A percentile compares a stretch with the other conserved stretches of the same genome.
Evolutionary conservation across 2,113 vertebrate genomes (phyloP).

Genomic region (Dasyprocta punctata): DNA sequence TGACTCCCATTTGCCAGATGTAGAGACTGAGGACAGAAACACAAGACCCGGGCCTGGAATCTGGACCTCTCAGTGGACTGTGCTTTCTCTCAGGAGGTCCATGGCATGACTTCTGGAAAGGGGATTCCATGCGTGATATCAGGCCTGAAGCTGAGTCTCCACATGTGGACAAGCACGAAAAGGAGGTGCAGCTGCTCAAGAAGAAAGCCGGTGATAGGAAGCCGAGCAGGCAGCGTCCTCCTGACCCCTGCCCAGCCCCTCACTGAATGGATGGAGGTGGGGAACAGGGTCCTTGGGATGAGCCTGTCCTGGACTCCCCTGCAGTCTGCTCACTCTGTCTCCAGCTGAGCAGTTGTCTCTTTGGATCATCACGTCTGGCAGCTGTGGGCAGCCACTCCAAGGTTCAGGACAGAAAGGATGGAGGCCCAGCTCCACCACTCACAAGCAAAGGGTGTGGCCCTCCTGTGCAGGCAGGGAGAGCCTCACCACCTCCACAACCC

Average conservation of each 20-base stretch:
- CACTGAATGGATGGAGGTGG: neutral
- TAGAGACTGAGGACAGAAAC: neutral
- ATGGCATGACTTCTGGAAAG: neutral
- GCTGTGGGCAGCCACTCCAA: neutral
- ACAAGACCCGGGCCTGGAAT: fast-evolving
- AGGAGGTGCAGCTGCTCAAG: neutral
- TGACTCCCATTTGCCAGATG: neutral
- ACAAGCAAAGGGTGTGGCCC: neutral
- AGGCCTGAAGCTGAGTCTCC: neutral
- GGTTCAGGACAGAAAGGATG: neutral
- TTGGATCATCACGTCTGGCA: fast-evolving
- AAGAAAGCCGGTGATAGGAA: neutral
- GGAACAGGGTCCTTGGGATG: neutral
- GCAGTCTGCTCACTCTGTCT: neutral
- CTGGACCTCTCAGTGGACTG: neutral
- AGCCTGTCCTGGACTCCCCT: neutral
- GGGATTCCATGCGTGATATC: neutral
- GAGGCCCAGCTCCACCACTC: neutral
- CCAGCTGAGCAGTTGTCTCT: neutral
- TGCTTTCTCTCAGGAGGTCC: neutral
- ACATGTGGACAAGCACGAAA: neutral
- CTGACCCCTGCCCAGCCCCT: neutral
- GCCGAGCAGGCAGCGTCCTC: neutral
- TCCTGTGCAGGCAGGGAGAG: neutral
- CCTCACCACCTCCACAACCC: neutral